Percentiles rank a stretch among this genome's conserved stretches.
phyloP scores from a whole-genome alignment of 2,888 invertebrate genomes.

The Noctua fimbriata region DNA sequence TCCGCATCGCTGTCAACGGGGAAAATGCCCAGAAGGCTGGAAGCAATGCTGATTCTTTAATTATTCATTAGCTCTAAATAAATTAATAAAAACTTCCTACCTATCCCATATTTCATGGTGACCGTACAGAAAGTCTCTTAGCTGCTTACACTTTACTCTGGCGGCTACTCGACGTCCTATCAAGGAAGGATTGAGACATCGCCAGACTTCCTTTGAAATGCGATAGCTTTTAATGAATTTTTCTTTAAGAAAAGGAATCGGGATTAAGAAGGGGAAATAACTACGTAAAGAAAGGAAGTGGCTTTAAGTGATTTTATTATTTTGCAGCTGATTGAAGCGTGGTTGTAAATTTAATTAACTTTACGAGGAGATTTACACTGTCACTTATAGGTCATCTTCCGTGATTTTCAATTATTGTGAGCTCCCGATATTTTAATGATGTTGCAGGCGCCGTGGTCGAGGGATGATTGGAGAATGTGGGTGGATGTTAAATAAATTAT shows the following conservation, averaged over 20 bases:
- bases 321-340: conserved; percentile 19
- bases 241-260: conserved; percentile 51
- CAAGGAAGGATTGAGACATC: conserved; percentile 64
- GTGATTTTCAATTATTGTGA: too few relatives aligned
- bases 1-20: too few relatives aligned
- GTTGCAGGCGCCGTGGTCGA: too few relatives aligned
- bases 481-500: too few relatives aligned
- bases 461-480: too few relatives aligned
- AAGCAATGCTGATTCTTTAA: too few relatives aligned
- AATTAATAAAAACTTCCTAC: not conserved
- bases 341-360: conserved; percentile 40
- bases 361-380: not conserved
- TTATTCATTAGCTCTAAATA: too few relatives aligned
- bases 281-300: conserved; percentile 24
- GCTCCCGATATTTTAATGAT: too few relatives aligned
- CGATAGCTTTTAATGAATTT: conserved; percentile 65
- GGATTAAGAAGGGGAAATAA: conserved; percentile 43
- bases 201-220: conserved; percentile 56
- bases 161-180: conserved; percentile 53
- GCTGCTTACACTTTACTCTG: conserved; percentile 57
- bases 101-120: conserved; percentile 13
- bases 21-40: too few relatives aligned
- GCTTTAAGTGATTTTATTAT: conserved; percentile 42
- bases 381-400: too few relatives aligned
- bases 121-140: conserved; percentile 41